Percentiles rank a stretch among this genome's conserved stretches.
phyloP scores from a whole-genome alignment of 2,113 vertebrate genomes.

The Pavo muticus region DNA sequence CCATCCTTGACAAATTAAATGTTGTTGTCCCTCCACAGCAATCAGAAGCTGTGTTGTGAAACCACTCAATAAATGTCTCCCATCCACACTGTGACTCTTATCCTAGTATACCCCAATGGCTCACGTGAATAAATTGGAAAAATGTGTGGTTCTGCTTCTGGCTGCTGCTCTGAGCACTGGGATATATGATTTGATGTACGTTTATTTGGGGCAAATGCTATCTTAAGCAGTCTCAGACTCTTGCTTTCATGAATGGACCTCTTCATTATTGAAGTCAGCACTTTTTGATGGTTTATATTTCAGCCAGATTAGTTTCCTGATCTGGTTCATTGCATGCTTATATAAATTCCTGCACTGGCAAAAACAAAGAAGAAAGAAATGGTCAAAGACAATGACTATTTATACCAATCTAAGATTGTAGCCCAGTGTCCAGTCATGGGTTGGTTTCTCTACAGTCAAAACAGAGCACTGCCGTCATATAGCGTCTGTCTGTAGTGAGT shows the following conservation, averaged over 20 bases:
- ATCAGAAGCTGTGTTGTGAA: neutral
- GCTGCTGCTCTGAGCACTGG: neutral
- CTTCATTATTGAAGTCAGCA: slow-evolving; percentile 43
- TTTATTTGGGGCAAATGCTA: slow-evolving; percentile 33
- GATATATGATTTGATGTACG: neutral
- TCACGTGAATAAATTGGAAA: neutral
- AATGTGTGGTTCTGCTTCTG: neutral
- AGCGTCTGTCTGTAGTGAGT: neutral
- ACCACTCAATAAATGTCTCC: neutral
- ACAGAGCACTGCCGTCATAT: neutral
- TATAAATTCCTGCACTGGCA: slow-evolving; percentile 50
- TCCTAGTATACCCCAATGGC: neutral
- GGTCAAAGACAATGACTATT: neutral
- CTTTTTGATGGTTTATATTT: slow-evolving; percentile 46
- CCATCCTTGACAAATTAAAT: neutral
- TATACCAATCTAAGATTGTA: neutral
- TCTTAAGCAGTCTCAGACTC: slow-evolving; percentile 21
- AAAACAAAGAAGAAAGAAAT: slow-evolving; percentile 19
- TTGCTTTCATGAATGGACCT: neutral
- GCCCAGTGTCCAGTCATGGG: neutral
- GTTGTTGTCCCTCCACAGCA: neutral
- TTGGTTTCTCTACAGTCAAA: neutral
- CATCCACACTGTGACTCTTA: neutral
- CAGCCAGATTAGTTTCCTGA: slow-evolving; percentile 41
- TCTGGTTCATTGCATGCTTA: slow-evolving; percentile 38